Conservation (phyloP, 2,113 vertebrate species). For the Meriones unguiculatus region DNA sequence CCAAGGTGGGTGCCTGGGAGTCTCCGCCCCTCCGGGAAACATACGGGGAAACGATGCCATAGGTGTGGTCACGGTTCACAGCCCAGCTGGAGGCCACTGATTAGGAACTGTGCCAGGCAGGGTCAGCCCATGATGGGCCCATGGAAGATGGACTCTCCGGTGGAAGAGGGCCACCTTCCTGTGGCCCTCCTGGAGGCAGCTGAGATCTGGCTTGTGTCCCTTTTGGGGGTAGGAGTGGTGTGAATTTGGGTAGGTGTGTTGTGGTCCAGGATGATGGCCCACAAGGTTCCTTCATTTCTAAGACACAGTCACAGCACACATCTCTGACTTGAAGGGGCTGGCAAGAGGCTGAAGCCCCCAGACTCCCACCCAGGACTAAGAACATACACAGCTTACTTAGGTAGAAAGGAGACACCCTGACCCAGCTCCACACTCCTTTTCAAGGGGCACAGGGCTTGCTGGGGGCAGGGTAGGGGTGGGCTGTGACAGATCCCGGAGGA, state of each 20-base stretch:
- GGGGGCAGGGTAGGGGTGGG: too few species aligned
- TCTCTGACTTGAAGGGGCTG: accelerated
- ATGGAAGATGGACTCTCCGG: not conserved
- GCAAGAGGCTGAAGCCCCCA: not conserved
- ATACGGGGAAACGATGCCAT: too few species aligned
- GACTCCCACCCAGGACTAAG: not conserved
- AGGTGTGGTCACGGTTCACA: not conserved
- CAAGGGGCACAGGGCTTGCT: too few species aligned
- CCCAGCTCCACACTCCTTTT: accelerated
- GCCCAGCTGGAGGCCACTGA: not conserved
- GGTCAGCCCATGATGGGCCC: not conserved
- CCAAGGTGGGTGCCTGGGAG: not conserved
- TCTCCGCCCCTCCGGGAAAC: not conserved
- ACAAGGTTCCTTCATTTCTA: not conserved
- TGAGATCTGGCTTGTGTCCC: not conserved
- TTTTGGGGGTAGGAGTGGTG: not conserved
- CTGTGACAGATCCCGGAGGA: not conserved
- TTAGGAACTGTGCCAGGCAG: not conserved
- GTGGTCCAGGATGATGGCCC: not conserved
- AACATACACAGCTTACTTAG: too few species aligned
- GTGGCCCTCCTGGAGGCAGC: not conserved
- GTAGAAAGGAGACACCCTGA: not conserved
- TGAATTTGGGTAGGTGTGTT: not conserved
- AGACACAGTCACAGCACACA: not conserved
- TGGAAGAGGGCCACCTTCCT: too few species aligned